These are phyloP conservation scores for Psophia crepitans DNA, from an alignment of 2,113 vertebrate genomes.

Conservation along the genomic window DNA sequence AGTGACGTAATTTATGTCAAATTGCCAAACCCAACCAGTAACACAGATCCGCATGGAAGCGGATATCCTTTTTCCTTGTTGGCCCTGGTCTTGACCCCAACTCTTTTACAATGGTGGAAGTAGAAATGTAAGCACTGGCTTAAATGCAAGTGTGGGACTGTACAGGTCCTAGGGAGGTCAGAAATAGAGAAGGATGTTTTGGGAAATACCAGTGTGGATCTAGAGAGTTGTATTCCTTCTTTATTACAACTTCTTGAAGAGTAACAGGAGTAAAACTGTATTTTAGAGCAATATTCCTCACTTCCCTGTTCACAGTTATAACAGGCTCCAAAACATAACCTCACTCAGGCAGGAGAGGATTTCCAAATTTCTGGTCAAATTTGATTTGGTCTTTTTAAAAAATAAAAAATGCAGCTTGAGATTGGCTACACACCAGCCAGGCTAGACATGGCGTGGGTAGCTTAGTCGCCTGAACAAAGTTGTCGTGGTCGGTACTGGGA, in stretches of 20 bases:
- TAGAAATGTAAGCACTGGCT: neutral
- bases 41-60: neutral
- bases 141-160: neutral
- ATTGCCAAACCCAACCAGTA: neutral
- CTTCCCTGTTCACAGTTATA: neutral
- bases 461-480: neutral
- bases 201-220: neutral
- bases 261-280: neutral
- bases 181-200: neutral
- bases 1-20: neutral
- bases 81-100: neutral
- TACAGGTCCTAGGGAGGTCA: neutral
- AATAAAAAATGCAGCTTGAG: no score
- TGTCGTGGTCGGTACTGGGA: no score
- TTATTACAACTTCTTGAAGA: neutral
- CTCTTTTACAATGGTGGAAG: neutral
- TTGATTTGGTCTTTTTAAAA: neutral
- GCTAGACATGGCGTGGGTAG: fast-evolving
- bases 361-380: neutral
- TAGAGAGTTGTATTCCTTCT: neutral
- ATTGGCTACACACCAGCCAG: neutral
- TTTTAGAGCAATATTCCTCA: neutral
- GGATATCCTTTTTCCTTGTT: neutral
- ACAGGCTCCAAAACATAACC: neutral
- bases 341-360: neutral